Evolutionary conservation across 2,888 invertebrate genomes (phyloP), one percentile per base, ranked within the genome.

Genomic region (Scaptomyza parva): DNA sequence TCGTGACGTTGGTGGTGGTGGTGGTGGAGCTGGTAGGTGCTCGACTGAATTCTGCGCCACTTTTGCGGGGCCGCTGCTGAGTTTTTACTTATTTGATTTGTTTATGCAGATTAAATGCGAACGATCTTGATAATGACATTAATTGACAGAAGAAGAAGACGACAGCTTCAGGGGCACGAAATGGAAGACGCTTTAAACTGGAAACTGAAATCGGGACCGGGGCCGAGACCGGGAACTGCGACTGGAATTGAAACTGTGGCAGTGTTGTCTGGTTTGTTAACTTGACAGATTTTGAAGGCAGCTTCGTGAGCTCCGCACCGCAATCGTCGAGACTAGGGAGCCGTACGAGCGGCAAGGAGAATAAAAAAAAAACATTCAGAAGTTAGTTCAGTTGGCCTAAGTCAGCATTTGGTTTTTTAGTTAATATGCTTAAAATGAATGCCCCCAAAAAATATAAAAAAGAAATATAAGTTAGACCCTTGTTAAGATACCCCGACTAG

Each of bases 111-210:
- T 89, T 89, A 90, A 89, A 89, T 85, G 89, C 90, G 86, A 89
- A 88, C 86, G 90, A 89, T 89, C 89, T 90, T 89, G 89, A 89
- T 89, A 89, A 89, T 89, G 89, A 89, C 89, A 89, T 89, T 89
- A 89, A 89, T 88, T 87, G 89, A 88, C 89, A 82, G 88, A 86
- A 81, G 88, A 77, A 55, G 85, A 75, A 75, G 76, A 74, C 75
- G 59, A 66, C 75, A 83, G 67, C 68, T 50, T 65, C 70, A 70
- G 68, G 69, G 69, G 67, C 79, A 72, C 62, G 79, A 65, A 72
- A 72, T 65, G 54, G 53, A 45, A 62, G 76, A 63, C 43, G 74
- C 52, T 65, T 62, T 59, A 48, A 77, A 64, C 84, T 73, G 74
- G 69, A 62, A 48, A 35, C 64, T 43, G 18, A 12, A 24, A 60